phyloP scores from a whole-genome alignment of 2,113 vertebrate species.

The Hemiscyllium ocellatum region DNA sequence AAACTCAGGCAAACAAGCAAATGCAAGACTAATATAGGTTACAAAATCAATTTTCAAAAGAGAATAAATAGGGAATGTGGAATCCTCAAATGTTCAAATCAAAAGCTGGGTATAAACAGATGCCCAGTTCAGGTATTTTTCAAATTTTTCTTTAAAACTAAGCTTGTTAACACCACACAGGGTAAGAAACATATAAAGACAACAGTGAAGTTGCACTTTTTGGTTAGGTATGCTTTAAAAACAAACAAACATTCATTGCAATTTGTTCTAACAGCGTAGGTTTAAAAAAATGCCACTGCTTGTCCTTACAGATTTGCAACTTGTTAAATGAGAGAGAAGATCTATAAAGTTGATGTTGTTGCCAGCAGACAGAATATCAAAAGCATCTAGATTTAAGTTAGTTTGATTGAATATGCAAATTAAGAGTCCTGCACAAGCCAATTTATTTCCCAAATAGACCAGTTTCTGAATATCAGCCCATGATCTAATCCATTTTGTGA shows the following conservation, averaged over 20 bases:
- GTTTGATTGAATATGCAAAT: background rate
- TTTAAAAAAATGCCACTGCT: background rate
- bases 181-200: constrained; percentile 15
- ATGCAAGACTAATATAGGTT: background rate
- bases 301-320: background rate
- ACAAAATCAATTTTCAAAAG: constrained; percentile 21
- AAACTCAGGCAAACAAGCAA: background rate
- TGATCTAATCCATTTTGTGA: background rate
- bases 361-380: background rate
- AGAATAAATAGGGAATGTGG: background rate
- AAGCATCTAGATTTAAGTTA: background rate
- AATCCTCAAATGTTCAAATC: background rate
- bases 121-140: background rate
- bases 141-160: background rate
- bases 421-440: background rate
- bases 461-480: background rate
- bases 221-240: constrained; percentile 26
- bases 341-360: background rate
- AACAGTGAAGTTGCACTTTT: constrained; percentile 30
- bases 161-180: constrained; percentile 20
- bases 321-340: background rate
- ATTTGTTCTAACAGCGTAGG: constrained; percentile 9
- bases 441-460: background rate
- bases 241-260: constrained; percentile 24
- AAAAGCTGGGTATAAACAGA: constrained; percentile 11